A percentile compares a stretch with the other conserved stretches of the same genome.
These are phyloP conservation scores for Cynopterus sphinx DNA, from an alignment of 2,797 vertebrate genomes.

Conservation along the genomic window DNA sequence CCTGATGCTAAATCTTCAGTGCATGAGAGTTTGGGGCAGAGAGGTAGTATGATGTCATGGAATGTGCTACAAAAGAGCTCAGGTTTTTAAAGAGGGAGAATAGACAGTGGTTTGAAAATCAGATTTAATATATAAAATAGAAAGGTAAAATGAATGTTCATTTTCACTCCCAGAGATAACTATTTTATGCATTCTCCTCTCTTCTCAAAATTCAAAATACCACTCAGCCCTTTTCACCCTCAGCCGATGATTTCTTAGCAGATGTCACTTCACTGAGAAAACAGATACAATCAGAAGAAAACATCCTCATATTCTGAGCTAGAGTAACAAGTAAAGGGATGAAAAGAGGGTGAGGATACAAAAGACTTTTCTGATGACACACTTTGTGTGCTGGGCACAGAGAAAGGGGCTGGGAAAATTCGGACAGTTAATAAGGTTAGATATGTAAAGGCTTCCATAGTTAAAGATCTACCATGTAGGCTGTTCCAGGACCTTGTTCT, in stretches of 20 bases:
- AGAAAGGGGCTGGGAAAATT: background rate
- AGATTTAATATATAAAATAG: background rate
- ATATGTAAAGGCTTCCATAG: background rate
- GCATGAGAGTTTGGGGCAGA: background rate
- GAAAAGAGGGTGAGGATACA: background rate
- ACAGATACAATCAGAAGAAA: background rate
- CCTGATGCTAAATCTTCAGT: background rate
- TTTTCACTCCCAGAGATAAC: background rate
- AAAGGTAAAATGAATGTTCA: background rate
- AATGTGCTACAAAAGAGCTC: background rate
- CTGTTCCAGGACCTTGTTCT: background rate
- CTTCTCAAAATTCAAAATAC: background rate
- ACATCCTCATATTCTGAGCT: background rate
- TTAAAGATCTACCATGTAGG: background rate
- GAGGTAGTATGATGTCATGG: background rate
- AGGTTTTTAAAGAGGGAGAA: background rate
- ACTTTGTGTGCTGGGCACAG: background rate
- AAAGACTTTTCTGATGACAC: background rate
- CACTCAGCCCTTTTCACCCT: background rate
- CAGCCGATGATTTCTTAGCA: background rate
- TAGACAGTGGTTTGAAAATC: background rate
- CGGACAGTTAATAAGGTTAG: background rate
- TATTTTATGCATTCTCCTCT: background rate
- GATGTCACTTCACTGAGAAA: background rate
- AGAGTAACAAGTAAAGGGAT: background rate